phyloP scores from a whole-genome alignment of 2,888 invertebrate genomes.

The Polydrusus tereticollis region DNA sequence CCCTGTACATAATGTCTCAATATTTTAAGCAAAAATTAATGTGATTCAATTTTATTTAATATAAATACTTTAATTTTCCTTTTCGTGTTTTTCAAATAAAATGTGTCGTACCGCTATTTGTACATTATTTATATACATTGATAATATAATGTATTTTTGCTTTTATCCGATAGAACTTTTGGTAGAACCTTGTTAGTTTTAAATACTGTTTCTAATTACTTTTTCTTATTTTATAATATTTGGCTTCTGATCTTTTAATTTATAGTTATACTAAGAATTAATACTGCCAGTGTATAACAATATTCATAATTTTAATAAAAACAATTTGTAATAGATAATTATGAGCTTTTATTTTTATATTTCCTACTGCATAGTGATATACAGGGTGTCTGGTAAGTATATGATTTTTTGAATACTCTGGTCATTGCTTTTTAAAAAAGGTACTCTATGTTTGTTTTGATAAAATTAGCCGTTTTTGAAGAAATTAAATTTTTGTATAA shows the following conservation, averaged over 20 bases:
- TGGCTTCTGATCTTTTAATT: conserved; percentile 1
- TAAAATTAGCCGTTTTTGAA: too few relatives aligned
- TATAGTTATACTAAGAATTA: conserved; percentile 12
- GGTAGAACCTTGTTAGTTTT: conserved; percentile 1
- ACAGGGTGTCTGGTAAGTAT: too few relatives aligned
- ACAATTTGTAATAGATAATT: background rate
- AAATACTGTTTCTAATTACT: conserved; percentile 14
- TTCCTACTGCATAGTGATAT: too few relatives aligned
- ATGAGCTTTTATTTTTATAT: background rate
- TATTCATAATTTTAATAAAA: conserved; percentile 5
- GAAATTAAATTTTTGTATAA: too few relatives aligned
- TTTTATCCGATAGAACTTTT: background rate
- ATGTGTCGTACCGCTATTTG: background rate
- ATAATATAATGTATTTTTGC: background rate
- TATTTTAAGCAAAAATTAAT: conserved; percentile 23
- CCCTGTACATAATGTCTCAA: conserved; percentile 30
- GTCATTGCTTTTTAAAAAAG: too few relatives aligned
- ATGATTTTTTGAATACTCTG: too few relatives aligned
- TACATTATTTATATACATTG: background rate
- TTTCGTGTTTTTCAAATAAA: background rate
- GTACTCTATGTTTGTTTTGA: too few relatives aligned
- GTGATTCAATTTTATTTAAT: conserved; percentile 17
- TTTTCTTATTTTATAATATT: background rate
- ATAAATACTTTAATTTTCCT: background rate
- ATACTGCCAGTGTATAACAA: conserved; percentile 27